These are phyloP conservation scores for Stomatorhinus ivindoensis DNA, from an alignment of 2,113 vertebrate species.

Conservation along the genomic window DNA sequence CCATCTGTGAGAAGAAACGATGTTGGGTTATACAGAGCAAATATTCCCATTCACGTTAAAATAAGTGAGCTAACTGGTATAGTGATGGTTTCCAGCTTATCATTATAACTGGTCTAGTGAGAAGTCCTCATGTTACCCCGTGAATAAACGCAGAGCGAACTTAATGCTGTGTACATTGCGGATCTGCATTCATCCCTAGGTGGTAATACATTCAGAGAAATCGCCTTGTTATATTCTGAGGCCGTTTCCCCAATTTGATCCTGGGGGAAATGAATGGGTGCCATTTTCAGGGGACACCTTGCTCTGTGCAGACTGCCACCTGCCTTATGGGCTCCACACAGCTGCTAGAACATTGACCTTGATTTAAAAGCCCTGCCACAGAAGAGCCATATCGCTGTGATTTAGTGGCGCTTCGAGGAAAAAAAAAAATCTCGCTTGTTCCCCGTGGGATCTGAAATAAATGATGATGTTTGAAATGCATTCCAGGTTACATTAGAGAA, in stretches of 20 bases:
- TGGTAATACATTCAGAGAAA: background rate
- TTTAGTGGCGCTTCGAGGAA: background rate
- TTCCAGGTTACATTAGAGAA: background rate
- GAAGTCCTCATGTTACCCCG: background rate
- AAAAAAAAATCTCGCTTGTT: background rate
- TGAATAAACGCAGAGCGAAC: background rate
- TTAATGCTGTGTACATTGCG: background rate
- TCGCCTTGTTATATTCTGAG: background rate
- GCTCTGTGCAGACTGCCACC: background rate
- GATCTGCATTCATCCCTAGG: background rate
- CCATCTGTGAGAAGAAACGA: background rate
- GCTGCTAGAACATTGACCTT: conserved; percentile 4
- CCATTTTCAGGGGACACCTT: conserved; percentile 1
- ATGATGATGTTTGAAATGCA: conserved; percentile 5
- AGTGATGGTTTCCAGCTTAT: background rate
- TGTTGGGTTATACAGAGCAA: background rate
- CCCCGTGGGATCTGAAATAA: background rate
- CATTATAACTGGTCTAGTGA: background rate
- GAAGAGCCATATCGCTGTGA: background rate
- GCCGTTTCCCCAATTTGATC: background rate
- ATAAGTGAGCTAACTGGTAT: background rate
- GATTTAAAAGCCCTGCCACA: conserved; percentile 1
- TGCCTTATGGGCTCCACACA: background rate
- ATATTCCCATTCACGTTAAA: background rate
- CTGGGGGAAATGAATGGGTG: background rate